These are phyloP conservation scores for Varecia variegata DNA, from an alignment of 2,797 vertebrate species.

Conservation along the genomic window DNA sequence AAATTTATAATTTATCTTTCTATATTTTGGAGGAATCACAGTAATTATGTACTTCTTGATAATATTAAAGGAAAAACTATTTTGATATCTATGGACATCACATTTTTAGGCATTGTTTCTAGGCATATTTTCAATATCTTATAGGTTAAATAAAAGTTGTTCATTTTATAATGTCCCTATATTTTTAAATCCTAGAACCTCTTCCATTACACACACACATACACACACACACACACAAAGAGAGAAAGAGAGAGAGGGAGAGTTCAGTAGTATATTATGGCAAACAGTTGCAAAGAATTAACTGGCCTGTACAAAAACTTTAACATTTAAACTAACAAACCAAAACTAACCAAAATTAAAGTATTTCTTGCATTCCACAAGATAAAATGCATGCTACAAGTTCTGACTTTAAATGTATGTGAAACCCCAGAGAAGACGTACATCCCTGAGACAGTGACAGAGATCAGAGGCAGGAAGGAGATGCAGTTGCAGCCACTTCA, in stretches of 20 bases:
- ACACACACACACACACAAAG: too few relatives aligned
- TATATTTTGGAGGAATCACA: neutral
- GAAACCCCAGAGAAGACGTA: neutral
- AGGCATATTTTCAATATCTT: neutral
- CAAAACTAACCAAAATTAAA: neutral
- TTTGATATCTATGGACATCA: neutral
- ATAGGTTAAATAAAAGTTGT: neutral
- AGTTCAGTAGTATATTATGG: neutral
- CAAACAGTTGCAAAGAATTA: neutral
- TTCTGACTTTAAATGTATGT: neutral
- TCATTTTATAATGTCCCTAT: neutral
- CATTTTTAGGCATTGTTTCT: neutral
- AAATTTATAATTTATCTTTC: neutral
- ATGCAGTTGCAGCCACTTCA: neutral
- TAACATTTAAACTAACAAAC: neutral
- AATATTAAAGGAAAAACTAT: neutral
- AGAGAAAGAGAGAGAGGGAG: neutral
- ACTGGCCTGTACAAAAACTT: neutral
- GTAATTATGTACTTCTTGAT: neutral
- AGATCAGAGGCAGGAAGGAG: neutral
- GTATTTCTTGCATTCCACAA: neutral
- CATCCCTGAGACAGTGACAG: too few relatives aligned
- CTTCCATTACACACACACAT: neutral
- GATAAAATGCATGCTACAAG: neutral
- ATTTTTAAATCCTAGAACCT: neutral